A percentile compares a stretch with the other conserved stretches of the same genome.
phyloP scores from a whole-genome alignment of 2,797 vertebrate genomes.

The Hyperoplus immaculatus region DNA sequence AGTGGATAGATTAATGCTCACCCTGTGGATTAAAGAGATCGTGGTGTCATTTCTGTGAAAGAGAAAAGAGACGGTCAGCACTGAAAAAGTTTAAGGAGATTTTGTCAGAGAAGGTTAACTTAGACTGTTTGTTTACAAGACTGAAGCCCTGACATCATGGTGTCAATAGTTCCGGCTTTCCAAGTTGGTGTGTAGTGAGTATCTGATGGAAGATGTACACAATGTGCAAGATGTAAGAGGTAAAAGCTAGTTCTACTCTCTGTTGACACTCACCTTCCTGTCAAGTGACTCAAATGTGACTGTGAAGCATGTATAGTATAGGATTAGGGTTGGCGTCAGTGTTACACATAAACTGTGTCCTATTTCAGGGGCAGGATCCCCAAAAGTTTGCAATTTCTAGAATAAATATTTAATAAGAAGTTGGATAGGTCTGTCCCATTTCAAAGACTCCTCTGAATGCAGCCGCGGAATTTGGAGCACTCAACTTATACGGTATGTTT shows the following conservation, averaged over 20 bases:
- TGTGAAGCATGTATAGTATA: not conserved
- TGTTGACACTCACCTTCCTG: not conserved
- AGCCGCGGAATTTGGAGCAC: not conserved
- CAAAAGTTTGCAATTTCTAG: conserved; percentile 22
- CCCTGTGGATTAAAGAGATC: conserved; percentile 7
- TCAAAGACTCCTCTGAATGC: conserved; percentile 13
- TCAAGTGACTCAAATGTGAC: not conserved
- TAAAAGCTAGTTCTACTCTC: not conserved
- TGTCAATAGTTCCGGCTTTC: conserved; percentile 6
- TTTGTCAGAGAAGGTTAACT: not conserved
- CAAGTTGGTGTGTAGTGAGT: not conserved
- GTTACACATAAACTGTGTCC: not conserved
- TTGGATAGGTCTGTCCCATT: conserved; percentile 15
- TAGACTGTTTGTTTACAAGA: conserved; percentile 7
- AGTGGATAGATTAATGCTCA: not conserved
- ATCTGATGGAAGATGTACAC: not conserved
- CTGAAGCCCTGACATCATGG: conserved; percentile 5
- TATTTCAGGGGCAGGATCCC: not conserved
- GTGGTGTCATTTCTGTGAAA: not conserved
- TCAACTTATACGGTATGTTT: not conserved
- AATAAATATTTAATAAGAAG: conserved; percentile 46
- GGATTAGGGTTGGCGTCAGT: not conserved
- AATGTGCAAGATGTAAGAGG: not conserved
- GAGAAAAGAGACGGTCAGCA: not conserved
- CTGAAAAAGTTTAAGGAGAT: not conserved